Percentiles rank a stretch among this genome's conserved stretches.
Evolutionary conservation across 1,140 invertebrate species (phyloP).

Genomic region (Drosophila paulistorum): DNA sequence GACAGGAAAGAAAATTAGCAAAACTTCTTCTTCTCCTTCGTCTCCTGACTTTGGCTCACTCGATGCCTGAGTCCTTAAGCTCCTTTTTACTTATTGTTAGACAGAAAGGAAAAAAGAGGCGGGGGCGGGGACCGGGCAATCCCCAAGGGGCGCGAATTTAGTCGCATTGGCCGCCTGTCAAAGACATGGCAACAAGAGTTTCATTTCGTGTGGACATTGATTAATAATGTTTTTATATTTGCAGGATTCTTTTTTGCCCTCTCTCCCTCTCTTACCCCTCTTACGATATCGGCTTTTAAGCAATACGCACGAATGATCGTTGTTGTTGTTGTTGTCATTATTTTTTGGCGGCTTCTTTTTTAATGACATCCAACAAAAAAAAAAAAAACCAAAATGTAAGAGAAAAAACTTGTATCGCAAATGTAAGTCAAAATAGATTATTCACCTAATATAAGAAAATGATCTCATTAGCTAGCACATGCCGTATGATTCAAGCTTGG

Average conservation of each 20-base stretch:
- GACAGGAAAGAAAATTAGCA: slow-evolving; percentile 81
- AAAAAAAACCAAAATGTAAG: slow-evolving; percentile 12
- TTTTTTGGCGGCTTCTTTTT: slow-evolving; percentile 59
- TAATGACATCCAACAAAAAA: slow-evolving; percentile 50
- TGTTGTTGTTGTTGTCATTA: slow-evolving; percentile 44
- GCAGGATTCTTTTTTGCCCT: slow-evolving; percentile 38
- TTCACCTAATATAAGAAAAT: background rate
- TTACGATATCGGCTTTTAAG: slow-evolving; percentile 3
- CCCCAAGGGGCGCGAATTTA: slow-evolving; percentile 71
- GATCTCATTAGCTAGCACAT: background rate
- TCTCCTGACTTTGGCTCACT: slow-evolving; percentile 8
- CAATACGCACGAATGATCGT: slow-evolving; percentile 62
- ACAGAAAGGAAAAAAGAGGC: no score
- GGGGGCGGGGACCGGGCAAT: slow-evolving; percentile 2
- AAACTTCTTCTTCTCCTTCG: slow-evolving; percentile 53
- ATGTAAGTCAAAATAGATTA: slow-evolving; percentile 41
- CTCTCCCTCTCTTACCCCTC: slow-evolving; percentile 11
- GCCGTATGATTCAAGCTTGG: no score
- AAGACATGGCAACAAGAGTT: slow-evolving; percentile 58
- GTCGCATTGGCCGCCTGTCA: slow-evolving; percentile 55
- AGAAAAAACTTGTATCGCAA: slow-evolving; percentile 43
- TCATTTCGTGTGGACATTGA: slow-evolving; percentile 67
- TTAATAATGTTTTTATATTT: slow-evolving; percentile 79
- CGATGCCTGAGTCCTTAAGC: slow-evolving; percentile 58
- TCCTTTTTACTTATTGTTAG: slow-evolving; percentile 59